Evolutionary conservation across 2,797 vertebrate species (phyloP).

Genomic region (Liparis tanakae): DNA sequence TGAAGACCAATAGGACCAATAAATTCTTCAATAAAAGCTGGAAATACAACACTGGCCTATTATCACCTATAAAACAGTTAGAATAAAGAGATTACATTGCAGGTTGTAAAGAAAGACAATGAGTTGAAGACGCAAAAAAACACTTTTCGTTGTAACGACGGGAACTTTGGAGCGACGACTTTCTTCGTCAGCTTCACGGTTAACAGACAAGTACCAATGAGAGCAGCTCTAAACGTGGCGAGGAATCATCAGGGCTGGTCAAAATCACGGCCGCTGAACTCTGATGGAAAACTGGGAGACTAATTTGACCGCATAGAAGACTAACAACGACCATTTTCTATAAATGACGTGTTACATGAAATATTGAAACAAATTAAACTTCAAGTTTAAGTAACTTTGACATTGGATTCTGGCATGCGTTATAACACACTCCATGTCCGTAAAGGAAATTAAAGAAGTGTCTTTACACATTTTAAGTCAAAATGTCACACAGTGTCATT

Average conservation of each 20-base stretch:
- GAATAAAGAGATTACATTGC: neutral
- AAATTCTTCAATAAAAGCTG: neutral
- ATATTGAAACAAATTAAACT: neutral
- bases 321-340: neutral
- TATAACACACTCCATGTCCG: neutral
- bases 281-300: neutral
- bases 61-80: neutral
- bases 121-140: neutral
- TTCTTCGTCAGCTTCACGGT: neutral
- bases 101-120: neutral
- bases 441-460: neutral
- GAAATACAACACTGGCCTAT: neutral
- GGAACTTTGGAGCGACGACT: neutral
- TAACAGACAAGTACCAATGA: neutral
- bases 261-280: neutral
- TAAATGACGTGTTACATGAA: neutral
- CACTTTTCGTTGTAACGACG: neutral
- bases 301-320: neutral
- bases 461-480: neutral
- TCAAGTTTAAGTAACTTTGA: neutral
- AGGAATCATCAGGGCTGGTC: too few relatives aligned
- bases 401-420: neutral
- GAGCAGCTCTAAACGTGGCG: neutral
- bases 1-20: neutral
- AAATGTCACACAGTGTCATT: neutral